Percentiles rank a stretch among this genome's conserved stretches.
These are phyloP conservation scores for Silvanus unidentatus DNA, from an alignment of 2,888 invertebrate species.

Conservation along the genomic window DNA sequence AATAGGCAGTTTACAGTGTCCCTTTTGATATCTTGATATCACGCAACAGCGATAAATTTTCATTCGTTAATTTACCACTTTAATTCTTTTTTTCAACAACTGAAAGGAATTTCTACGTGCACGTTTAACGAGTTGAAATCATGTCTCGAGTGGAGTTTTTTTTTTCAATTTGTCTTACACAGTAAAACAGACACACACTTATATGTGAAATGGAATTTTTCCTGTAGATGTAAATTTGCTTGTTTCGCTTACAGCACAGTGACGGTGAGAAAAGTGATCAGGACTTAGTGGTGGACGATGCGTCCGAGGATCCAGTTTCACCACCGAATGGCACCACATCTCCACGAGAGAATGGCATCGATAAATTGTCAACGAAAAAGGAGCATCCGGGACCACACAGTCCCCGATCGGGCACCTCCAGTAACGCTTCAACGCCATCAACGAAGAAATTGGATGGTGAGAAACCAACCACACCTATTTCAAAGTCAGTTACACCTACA, in stretches of 20 bases:
- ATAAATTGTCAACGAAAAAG: slow-evolving; percentile 71
- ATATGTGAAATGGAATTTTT: too few relatives aligned
- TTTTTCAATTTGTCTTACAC: not conserved
- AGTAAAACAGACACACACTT: too few relatives aligned
- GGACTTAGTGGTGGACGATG: slow-evolving; percentile 92
- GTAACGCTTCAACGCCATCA: slow-evolving; percentile 85
- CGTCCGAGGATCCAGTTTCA: slow-evolving; percentile 83
- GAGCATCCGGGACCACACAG: slow-evolving; percentile 67
- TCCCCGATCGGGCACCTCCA: slow-evolving; percentile 78
- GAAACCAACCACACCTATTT: slow-evolving; percentile 85
- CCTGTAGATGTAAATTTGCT: not conserved
- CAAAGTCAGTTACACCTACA: slow-evolving; percentile 85
- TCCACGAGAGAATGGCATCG: slow-evolving; percentile 81
- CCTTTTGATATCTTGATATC: slow-evolving; percentile 35
- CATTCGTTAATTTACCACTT: slow-evolving; percentile 1
- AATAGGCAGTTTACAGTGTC: slow-evolving; percentile 31
- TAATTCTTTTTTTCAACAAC: too few relatives aligned
- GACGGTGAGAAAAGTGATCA: slow-evolving; percentile 84
- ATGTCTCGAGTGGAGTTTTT: not conserved
- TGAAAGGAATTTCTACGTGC: not conserved
- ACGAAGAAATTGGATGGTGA: slow-evolving; percentile 78
- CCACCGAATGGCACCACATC: slow-evolving; percentile 84
- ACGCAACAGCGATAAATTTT: slow-evolving; percentile 32
- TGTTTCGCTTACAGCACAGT: slow-evolving; percentile 54
- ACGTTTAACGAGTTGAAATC: not conserved